Evolutionary conservation across 2,113 vertebrate species (phyloP).

Genomic region (Empidonax traillii): DNA sequence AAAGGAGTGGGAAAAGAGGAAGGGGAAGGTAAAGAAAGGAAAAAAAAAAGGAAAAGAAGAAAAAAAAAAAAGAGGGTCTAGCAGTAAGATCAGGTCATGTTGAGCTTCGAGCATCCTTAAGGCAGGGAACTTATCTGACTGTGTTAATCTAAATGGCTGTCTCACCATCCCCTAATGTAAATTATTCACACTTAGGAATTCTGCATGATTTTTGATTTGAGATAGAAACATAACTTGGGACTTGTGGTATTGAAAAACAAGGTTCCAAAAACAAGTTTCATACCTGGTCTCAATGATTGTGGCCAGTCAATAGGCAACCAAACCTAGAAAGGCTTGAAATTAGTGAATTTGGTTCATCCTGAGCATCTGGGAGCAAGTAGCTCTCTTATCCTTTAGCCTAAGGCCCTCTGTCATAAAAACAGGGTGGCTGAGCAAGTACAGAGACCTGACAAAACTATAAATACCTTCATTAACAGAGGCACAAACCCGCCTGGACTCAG

Average conservation of each 20-base stretch:
- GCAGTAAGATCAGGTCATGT: not conserved
- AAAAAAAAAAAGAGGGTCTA: not conserved
- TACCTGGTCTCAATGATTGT: not conserved
- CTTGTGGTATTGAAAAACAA: not conserved
- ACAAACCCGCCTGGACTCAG: not conserved
- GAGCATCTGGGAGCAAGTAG: not conserved
- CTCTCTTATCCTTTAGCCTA: not conserved
- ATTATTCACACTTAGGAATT: not conserved
- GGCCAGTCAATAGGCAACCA: not conserved
- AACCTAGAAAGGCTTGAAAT: not conserved
- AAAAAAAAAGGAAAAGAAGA: not conserved
- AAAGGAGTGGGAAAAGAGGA: not conserved
- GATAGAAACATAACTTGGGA: not conserved
- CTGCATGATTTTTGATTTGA: not conserved
- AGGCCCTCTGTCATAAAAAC: not conserved
- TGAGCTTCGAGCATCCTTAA: not conserved
- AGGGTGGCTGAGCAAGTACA: not conserved
- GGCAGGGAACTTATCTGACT: not conserved
- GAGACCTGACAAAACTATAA: not conserved
- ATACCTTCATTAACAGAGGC: not conserved
- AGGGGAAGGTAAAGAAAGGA: not conserved
- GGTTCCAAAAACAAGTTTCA: not conserved
- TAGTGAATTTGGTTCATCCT: not conserved
- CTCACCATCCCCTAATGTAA: not conserved
- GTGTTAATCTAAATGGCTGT: not conserved